Evolutionary conservation across 1,140 invertebrate genomes (phyloP).

Genomic region (Samia ricini): DNA sequence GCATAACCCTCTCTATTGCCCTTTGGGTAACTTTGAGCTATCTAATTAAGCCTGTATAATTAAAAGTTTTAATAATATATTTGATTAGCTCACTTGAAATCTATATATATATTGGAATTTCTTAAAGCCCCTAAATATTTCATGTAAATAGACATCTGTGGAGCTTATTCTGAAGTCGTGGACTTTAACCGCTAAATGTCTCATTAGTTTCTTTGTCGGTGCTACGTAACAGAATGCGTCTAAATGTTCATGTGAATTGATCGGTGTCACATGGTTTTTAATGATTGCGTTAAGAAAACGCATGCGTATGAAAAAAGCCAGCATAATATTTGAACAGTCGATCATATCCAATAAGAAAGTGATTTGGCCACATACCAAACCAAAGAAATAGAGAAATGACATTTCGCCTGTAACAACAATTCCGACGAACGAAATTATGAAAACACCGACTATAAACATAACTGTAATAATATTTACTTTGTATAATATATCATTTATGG

Average conservation of each 20-base stretch:
- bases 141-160: slow-evolving; percentile 38
- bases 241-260: neutral
- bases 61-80: neutral
- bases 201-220: slow-evolving; percentile 26
- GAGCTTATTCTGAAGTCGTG: slow-evolving; percentile 34
- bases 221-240: slow-evolving; percentile 1
- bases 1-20: too few relatives aligned
- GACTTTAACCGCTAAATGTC: slow-evolving; percentile 26
- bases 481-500: slow-evolving; percentile 21
- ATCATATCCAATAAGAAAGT: slow-evolving; percentile 35
- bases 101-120: slow-evolving; percentile 30
- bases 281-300: slow-evolving; percentile 47
- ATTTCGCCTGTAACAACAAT: neutral
- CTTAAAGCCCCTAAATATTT: slow-evolving; percentile 37
- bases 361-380: slow-evolving; percentile 21
- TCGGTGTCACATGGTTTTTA: slow-evolving; percentile 26
- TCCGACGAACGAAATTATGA: neutral
- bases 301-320: slow-evolving; percentile 41
- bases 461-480: slow-evolving; percentile 28
- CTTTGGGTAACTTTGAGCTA: too few relatives aligned
- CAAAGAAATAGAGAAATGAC: slow-evolving; percentile 13
- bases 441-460: neutral
- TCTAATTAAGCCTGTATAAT: too few relatives aligned
- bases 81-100: slow-evolving; percentile 30
- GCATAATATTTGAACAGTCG: slow-evolving; percentile 36